Evolutionary conservation across 2,797 vertebrate species (phyloP), one percentile per base, ranked within the genome.

Genomic region (Macroramphosus scolopax): DNA sequence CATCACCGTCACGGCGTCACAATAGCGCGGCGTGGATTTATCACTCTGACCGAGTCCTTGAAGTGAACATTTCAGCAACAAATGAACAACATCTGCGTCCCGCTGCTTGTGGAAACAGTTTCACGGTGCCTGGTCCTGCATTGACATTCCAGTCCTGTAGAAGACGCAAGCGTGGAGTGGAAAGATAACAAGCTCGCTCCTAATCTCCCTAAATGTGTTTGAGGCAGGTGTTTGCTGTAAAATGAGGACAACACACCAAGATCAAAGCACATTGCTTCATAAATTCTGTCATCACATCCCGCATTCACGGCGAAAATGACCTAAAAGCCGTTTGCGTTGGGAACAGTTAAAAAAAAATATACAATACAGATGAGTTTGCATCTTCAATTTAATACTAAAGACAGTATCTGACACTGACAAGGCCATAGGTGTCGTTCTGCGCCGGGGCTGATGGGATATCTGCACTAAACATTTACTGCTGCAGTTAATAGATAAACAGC

Each of bases 91-190:
- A 53, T 58, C 68, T 76, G 72, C 74, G 70, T 79, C 75, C 68
- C 60, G 46, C 63, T 15, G 53, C 53, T 47, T 47, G 54, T 52
- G 63, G 51, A n/a, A n/a, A n/a, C n/a, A n/a, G 58, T 66, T 78
- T 74, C 61, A 66, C 75, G 58, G 48, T 63, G 75, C 76, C 75
- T 75, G 64, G 71, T 56, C 63, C 74, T 74, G 66, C 72, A 87
- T 87, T 87, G 62, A 84, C 72, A 87, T 86, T 87, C 83, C 31
- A 61, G 52, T 69, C 63, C 72, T 78, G 82, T 79, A 61, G 69
- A 82, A 80, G 75, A 81, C 78, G 61, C 68, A 75, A 75, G 65
- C 54, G 45, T 77, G 78, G 72, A 68, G 60, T 64, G 68, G 69
- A 57, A 74, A 84, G 81, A 87, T 84, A 86, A 88, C 71, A 77